Evolutionary conservation across 1,140 invertebrate species (phyloP).

Genomic region (Meloidogyne floridensis): DNA sequence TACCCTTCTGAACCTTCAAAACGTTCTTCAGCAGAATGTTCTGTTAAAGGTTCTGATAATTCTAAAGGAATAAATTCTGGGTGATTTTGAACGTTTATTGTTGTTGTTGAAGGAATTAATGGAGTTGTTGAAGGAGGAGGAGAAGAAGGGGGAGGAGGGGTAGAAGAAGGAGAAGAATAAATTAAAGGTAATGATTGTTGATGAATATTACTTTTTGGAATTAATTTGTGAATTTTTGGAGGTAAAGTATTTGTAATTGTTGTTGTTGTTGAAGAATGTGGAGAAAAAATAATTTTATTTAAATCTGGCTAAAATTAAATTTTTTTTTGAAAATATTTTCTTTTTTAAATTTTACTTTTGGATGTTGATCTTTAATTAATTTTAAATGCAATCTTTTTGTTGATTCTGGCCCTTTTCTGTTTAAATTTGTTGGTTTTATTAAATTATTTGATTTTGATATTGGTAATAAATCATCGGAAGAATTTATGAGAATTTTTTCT

Average conservation of each 20-base stretch:
- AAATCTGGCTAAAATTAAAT: not conserved
- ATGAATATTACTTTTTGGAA: too few relatives aligned
- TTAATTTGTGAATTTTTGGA: not conserved
- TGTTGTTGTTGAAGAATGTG: not conserved
- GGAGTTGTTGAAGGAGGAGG: not conserved
- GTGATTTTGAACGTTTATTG: not conserved
- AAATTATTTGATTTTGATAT: not conserved
- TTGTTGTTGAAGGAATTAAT: not conserved
- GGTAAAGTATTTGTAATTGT: not conserved
- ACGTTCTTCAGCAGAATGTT: constrained; percentile 13
- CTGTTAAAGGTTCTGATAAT: not conserved
- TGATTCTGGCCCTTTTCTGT: constrained; percentile 21
- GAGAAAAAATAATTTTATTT: not conserved
- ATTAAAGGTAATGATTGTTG: too few relatives aligned
- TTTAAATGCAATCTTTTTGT: constrained; percentile 27
- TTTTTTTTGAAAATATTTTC: too few relatives aligned
- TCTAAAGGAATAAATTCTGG: not conserved
- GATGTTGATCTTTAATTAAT: constrained; percentile 20
- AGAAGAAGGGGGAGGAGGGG: too few relatives aligned
- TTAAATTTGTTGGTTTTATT: not conserved
- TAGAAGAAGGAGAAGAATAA: too few relatives aligned
- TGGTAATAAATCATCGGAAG: not conserved
- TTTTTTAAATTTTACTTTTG: not conserved
- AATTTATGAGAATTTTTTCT: constrained; percentile 33
- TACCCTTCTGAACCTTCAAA: constrained; percentile 8